Base-by-base conservation (phyloP, 2,888 invertebrate species). In the Diabrotica balteata region DNA sequence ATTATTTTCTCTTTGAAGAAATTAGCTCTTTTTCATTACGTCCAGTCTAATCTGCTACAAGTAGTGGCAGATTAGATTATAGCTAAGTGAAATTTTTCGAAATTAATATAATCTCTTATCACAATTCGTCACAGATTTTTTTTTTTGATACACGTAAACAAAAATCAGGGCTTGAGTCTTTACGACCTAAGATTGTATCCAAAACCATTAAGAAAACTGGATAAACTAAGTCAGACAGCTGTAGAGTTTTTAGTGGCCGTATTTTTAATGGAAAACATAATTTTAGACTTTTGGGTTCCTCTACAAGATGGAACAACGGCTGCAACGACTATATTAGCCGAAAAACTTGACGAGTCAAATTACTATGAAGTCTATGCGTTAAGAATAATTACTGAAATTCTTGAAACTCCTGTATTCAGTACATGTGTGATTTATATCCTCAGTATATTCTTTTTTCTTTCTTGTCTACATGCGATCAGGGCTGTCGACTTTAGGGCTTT, bases 221-320 rank as follows among this genome's bases (percentile, higher is more conserved):
- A 78, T 11, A 73, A 77, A 61, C 67, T 71, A 43, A 75, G 72
- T 51, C 74, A 78, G 49, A 70, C 62, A 22, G 47, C 78, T n/a
- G 59, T 79, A 45, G 78, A 83, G 81, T 81, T 81, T 69, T 63
- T 81, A 11, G 63, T 78, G 7, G 72, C 79, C 1, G 67, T 75
- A 45, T 80, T 82, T 62, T 47, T 81, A 32, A 79, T 83, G 75
- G 83, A 84, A 75, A 73, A 77, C 58, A 73, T 82, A 10, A 74
- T 83, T 70, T 76, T 75, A 8, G 79, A 82, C 60, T 83, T 84
- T 67, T 84, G 84, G 84, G 79, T 79, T 64, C 83, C 83, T 8
- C 63, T 84, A 43, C 81, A 82, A 75, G 68, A 70, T 8, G 75
- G 71, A 43, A 69, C 77, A 8, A 63, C 68, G 11, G 62, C 75